A percentile compares a stretch with the other conserved stretches of the same genome.
Evolutionary conservation across 2,113 vertebrate genomes (phyloP).

Genomic region (Gnathonemus echidnorhynchus): DNA sequence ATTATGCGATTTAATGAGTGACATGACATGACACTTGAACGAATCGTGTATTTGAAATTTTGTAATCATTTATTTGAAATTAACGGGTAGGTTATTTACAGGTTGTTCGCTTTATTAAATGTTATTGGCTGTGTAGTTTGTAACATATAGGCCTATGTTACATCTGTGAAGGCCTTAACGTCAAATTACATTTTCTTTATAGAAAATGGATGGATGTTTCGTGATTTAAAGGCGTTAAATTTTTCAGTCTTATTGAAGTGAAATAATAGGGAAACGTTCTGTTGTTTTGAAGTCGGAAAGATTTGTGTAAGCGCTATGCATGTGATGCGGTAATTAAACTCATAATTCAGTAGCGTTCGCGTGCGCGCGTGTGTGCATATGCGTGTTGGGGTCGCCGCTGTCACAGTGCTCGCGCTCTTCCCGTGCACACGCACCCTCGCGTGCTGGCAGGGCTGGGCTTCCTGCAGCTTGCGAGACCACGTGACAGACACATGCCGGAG

Average conservation of each 20-base stretch:
- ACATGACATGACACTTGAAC: background rate
- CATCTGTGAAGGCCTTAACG: background rate
- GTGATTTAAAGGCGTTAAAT: background rate
- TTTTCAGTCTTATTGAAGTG: background rate
- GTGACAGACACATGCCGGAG: slow-evolving; percentile 56
- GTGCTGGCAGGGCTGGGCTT: slow-evolving; percentile 35
- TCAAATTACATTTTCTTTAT: background rate
- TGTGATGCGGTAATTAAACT: background rate
- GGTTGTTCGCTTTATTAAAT: background rate
- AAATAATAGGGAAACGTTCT: background rate
- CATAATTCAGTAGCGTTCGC: background rate
- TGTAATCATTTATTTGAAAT: background rate
- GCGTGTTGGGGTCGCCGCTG: background rate
- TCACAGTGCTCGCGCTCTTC: background rate
- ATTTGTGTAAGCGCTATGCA: background rate
- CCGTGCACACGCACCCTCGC: slow-evolving; percentile 39
- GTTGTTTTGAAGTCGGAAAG: background rate
- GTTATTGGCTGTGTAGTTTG: background rate
- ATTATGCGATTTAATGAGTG: background rate
- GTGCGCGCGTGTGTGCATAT: background rate
- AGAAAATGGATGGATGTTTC: background rate
- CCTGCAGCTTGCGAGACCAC: slow-evolving; percentile 44
- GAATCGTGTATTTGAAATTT: background rate
- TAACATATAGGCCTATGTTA: background rate
- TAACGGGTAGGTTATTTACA: background rate